These are phyloP conservation scores for Baryphthengus martii DNA, from an alignment of 2,113 vertebrate species.

Conservation along the genomic window DNA sequence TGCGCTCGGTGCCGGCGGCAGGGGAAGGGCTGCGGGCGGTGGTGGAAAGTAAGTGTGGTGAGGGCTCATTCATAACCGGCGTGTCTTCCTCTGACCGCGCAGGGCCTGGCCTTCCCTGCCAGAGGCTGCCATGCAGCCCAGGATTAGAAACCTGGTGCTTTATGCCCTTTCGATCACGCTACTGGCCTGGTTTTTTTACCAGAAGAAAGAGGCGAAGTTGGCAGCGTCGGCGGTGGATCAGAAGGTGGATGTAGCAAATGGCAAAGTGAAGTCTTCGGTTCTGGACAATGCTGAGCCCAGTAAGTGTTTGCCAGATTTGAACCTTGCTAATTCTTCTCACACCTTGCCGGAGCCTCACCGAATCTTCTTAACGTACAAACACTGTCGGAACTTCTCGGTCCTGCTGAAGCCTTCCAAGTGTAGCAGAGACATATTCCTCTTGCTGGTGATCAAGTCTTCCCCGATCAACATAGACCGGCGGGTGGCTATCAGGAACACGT, in stretches of 20 bases:
- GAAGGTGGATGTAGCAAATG: background rate
- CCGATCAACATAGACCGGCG: slow-evolving; percentile 73
- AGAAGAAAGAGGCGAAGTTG: slow-evolving; percentile 32
- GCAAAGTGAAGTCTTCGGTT: background rate
- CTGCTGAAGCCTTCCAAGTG: slow-evolving; percentile 71
- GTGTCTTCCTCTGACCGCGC: background rate
- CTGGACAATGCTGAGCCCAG: background rate
- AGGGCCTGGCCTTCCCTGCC: background rate
- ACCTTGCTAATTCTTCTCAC: slow-evolving; percentile 15
- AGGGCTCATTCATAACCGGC: rapidly evolving
- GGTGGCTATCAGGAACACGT: slow-evolving; percentile 73
- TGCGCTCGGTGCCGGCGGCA: background rate
- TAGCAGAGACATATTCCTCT: slow-evolving; percentile 62
- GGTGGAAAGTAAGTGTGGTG: rapidly evolving
- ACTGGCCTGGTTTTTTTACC: slow-evolving; percentile 38
- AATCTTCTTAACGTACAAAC: slow-evolving; percentile 74
- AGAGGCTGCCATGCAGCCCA: slow-evolving; percentile 31
- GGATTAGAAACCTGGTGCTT: slow-evolving; percentile 2
- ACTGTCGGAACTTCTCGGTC: slow-evolving; percentile 72
- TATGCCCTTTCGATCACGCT: slow-evolving; percentile 7
- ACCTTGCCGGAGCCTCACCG: slow-evolving; percentile 65
- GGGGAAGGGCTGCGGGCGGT: background rate
- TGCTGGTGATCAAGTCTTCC: slow-evolving; percentile 77
- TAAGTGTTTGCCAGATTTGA: slow-evolving; percentile 58
- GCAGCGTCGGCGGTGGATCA: rapidly evolving